A percentile compares a stretch with the other conserved stretches of the same genome.
These are phyloP conservation scores for Catocala fraxini DNA, from an alignment of 2,888 invertebrate genomes.

Conservation along the genomic window DNA sequence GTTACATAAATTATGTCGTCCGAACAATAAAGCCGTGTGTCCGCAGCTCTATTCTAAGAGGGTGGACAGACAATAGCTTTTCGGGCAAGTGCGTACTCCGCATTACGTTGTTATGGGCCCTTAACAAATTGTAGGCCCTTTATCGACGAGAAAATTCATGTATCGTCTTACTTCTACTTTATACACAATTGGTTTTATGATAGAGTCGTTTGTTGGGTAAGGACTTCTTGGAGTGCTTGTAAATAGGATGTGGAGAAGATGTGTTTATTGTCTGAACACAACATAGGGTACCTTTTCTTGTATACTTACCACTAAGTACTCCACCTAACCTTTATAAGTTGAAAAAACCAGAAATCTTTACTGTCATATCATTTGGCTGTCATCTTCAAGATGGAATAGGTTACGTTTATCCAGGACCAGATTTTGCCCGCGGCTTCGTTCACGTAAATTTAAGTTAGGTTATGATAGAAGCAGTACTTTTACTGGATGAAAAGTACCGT, in stretches of 20 bases:
- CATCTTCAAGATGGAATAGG: too few relatives aligned
- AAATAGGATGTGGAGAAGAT: conserved; percentile 14
- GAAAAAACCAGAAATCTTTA: too few relatives aligned
- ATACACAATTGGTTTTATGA: conserved; percentile 48
- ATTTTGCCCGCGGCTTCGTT: too few relatives aligned
- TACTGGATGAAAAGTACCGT: too few relatives aligned
- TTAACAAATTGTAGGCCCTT: conserved; percentile 58
- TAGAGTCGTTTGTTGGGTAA: conserved; percentile 26
- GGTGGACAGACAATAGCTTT: conserved; percentile 59
- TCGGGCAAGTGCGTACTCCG: conserved; percentile 55
- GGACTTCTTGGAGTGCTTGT: conserved; percentile 17
- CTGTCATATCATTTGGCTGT: too few relatives aligned
- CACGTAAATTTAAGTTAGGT: too few relatives aligned
- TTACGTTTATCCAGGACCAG: too few relatives aligned
- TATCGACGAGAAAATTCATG: conserved; percentile 54
- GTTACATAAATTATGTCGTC: conserved; percentile 51
- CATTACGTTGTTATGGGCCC: conserved; percentile 51
- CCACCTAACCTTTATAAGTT: too few relatives aligned
- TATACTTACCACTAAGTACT: too few relatives aligned
- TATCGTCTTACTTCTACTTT: conserved; percentile 39
- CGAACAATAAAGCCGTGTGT: conserved; percentile 54
- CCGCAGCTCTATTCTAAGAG: conserved; percentile 52
- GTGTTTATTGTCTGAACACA: conserved; percentile 1
- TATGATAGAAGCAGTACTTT: too few relatives aligned
- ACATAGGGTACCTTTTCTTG: too few relatives aligned